Base-by-base conservation (phyloP, 2,888 invertebrate species). In the Lacanobia oleracea region DNA sequence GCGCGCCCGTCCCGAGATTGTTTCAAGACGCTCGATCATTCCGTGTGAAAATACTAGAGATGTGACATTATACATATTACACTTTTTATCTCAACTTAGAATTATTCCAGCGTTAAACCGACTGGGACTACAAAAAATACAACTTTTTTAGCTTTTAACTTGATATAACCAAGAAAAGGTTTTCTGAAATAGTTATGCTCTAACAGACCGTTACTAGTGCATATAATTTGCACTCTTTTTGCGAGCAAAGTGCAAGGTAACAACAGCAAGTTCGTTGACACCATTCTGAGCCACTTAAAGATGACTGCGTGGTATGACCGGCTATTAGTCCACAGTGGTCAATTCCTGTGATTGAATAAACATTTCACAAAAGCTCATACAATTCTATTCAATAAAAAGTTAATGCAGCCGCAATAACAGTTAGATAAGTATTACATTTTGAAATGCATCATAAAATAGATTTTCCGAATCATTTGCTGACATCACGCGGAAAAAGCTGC, bases 401-500 rank as follows among this genome's bases (percentile, higher is more conserved):
- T 2, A n/a, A 18, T 21, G 45, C 9, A 23, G 14, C 27, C 43
- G n/a, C 70, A 70, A 50, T 68, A 72, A 68, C 40, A 54, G 61
- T 51, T 66, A n/a, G n/a, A n/a, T n/a, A 33, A 33, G 33, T 33
- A 75, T 70, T 68, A 66, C 66, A 78, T 66, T 82, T 78, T 59
- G 12, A 78, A 78, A 68, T 71, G 75, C 80, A 71, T 79, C 71
- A 81, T 86, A 83, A 80, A 82, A 82, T 83, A 79, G 85, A 91
- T 91, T 92, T 91, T 91, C 90, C 89, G 81, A 86, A 77, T 86
- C 88, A 91, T 90, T 89, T 88, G 86, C 77, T 86, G 78, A 71
- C 78, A 75, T 68, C 64, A 72, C 76, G 67, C 70, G 73, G 80
- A 87, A 90, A 88, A 89, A 87, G 69, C 64, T 70, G 80, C 76